Evolutionary conservation across 2,113 vertebrate genomes (phyloP).

Genomic region (Mesocricetus auratus): DNA sequence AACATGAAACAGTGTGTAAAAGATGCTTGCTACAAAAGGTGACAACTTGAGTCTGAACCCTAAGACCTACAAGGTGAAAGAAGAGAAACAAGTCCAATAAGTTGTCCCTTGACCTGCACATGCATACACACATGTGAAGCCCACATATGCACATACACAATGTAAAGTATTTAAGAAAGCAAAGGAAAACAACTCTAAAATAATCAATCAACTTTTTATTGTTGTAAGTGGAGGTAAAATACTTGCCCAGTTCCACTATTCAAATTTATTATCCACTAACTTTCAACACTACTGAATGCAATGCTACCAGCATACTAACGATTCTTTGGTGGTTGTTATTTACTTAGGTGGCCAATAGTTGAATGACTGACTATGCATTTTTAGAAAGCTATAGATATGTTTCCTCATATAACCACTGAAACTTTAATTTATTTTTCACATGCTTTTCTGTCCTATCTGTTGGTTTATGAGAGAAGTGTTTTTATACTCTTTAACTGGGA

Average conservation of each 20-base stretch:
- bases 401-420: background rate
- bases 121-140: background rate
- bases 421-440: conserved; percentile 45
- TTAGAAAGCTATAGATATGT: background rate
- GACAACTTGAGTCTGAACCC: background rate
- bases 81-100: background rate
- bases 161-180: background rate
- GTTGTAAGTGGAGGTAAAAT: too few relatives aligned
- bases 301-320: background rate
- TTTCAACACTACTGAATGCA: conserved; percentile 13
- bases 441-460: background rate
- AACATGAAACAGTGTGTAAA: background rate
- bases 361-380: conserved; percentile 32
- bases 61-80: background rate
- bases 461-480: background rate
- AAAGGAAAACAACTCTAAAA: background rate
- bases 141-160: background rate
- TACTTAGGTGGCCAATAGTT: background rate
- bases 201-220: too few relatives aligned
- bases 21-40: background rate
- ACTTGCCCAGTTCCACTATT: background rate
- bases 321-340: background rate
- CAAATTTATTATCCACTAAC: conserved; percentile 10
- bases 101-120: background rate
- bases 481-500: too few relatives aligned